Conservation (phyloP, 1,140 invertebrate species). For the Sinonovacula constricta region DNA sequence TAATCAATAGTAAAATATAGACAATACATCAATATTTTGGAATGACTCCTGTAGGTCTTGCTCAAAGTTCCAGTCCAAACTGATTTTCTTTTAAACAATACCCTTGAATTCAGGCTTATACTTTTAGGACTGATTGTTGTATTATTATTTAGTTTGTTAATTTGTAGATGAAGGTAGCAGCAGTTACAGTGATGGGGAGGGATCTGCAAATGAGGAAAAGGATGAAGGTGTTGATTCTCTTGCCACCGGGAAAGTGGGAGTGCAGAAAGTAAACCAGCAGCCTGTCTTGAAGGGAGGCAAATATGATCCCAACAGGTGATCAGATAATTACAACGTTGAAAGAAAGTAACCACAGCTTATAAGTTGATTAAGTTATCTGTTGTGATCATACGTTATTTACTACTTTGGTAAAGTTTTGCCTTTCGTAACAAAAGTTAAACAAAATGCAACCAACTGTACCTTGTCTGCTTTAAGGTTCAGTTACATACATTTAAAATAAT, state of each 20-base stretch:
- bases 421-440: not conserved
- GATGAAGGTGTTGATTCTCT: not conserved
- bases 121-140: too few relatives aligned
- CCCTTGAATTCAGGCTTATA: too few relatives aligned
- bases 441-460: not conserved
- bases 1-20: too few relatives aligned
- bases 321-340: not conserved
- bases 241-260: not conserved
- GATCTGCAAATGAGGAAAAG: not conserved
- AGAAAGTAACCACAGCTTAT: not conserved
- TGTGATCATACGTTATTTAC: not conserved
- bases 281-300: not conserved
- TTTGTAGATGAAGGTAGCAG: too few relatives aligned
- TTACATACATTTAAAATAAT: not conserved
- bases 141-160: too few relatives aligned
- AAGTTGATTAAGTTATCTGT: not conserved
- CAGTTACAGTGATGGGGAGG: not conserved
- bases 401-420: not conserved
- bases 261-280: constrained; percentile 19
- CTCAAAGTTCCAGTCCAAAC: too few relatives aligned
- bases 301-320: constrained; percentile 29
- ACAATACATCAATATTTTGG: too few relatives aligned
- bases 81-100: constrained; percentile 1
- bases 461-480: not conserved
- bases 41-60: too few relatives aligned